These are phyloP conservation scores for Zoanthus sociatus DNA, from an alignment of 92 coral and sea anemone species.

Conservation along the genomic window DNA sequence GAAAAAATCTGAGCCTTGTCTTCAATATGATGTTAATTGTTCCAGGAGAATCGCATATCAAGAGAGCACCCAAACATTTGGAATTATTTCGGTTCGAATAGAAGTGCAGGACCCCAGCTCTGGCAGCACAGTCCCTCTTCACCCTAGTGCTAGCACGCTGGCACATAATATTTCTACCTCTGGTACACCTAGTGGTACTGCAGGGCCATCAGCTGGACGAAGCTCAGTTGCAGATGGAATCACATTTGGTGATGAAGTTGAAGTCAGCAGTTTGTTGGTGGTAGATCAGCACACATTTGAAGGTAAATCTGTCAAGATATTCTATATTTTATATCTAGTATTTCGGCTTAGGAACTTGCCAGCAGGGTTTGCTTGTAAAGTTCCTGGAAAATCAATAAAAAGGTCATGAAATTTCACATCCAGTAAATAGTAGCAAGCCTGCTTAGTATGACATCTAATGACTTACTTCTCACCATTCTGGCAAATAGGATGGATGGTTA, in stretches of 20 bases:
- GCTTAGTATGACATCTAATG: no score
- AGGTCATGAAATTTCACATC: not conserved
- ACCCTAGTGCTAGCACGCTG: slow-evolving; percentile 94
- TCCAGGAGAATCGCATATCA: slow-evolving; percentile 94
- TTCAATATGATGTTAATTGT: not conserved
- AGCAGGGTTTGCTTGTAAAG: no score
- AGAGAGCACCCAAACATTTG: slow-evolving; percentile 94
- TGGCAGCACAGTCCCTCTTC: slow-evolving; percentile 80
- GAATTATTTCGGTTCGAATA: slow-evolving; percentile 84
- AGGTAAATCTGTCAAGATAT: slow-evolving; percentile 60
- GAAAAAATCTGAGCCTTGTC: no score
- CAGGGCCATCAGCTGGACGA: slow-evolving; percentile 66
- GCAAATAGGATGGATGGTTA: no score
- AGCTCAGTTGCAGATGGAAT: slow-evolving; percentile 86
- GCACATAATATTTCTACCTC: slow-evolving; percentile 84
- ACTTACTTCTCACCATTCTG: no score
- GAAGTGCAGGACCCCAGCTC: slow-evolving; percentile 82
- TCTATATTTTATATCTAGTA: not conserved
- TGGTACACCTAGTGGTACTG: slow-evolving; percentile 60
- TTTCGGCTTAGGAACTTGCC: no score
- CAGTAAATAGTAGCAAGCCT: not conserved
- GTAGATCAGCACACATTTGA: slow-evolving; percentile 98
- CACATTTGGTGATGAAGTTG: slow-evolving; percentile 97
- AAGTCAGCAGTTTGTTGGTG: slow-evolving; percentile 85
- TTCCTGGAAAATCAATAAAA: no score